Base-by-base conservation (phyloP, 2,888 invertebrate species). In the Agriopis marginaria region DNA sequence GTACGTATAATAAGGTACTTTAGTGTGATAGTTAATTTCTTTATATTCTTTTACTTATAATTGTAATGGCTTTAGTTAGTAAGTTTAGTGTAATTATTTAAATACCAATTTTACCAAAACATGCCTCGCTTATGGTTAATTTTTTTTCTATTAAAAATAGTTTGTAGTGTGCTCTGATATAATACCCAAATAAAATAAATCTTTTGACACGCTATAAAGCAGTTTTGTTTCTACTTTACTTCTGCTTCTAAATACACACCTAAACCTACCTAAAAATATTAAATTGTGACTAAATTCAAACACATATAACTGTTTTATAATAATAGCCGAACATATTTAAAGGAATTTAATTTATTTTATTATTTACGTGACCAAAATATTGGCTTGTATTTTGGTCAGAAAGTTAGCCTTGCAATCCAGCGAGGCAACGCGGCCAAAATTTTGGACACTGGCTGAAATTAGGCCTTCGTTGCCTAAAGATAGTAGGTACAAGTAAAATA, bases 91-190 rank as follows among this genome's bases (percentile, higher is more conserved):
- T 67, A 89, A 88, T 88, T 83, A 88, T 88, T 89, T 89, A 89
- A 86, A 88, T 5, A 87, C 83, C 89, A 89, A 86, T 88, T 89
- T 92, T 93, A 94, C 93, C 93, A 94, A 94, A 93, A 91, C 85
- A 89, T 92, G 93, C 93, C 93, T 94, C 93, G 93, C 93, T 91
- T 92, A 91, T 86, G 88, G 90, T 93, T 87, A 89, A 79, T 79
- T 90, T 82, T 86, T 88, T 82, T 87, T 89, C 86, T 91, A 90
- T 87, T 74, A 77, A 63, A 82, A 81, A 82, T 87, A 86, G 79
- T 86, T 85, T 87, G 86, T 88, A 89, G 87, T 89, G 89, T 92
- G 91, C 87, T 85, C 87, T 86, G 90, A 89, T 91, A 92, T 93
- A 91, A 91, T 92, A 79, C 73, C 77, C 77, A 76, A 74, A 78